Conservation (phyloP, 2,113 vertebrate genomes). For the Romanogobio albipinnatus region DNA sequence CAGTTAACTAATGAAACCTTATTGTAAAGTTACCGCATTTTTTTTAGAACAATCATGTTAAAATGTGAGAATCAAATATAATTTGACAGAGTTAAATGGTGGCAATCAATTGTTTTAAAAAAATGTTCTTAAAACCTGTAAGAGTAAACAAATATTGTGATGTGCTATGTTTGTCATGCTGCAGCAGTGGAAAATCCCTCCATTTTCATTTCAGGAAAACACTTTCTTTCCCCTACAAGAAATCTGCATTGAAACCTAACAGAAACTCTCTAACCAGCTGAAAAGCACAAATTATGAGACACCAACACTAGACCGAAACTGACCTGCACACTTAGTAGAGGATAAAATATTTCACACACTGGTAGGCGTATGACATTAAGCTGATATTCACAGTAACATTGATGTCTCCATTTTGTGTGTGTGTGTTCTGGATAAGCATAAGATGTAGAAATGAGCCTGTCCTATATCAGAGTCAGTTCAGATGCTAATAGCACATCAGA, state of each 20-base stretch:
- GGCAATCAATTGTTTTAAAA: too few species aligned
- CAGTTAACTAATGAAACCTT: too few species aligned
- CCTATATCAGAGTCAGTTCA: slow-evolving; percentile 68
- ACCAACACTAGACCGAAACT: neutral
- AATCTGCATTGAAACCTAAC: neutral
- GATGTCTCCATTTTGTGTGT: slow-evolving; percentile 7
- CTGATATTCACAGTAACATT: slow-evolving; percentile 11
- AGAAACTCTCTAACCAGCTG: neutral
- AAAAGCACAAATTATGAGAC: neutral
- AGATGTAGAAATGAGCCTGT: slow-evolving; percentile 63
- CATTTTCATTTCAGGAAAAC: neutral
- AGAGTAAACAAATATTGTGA: neutral
- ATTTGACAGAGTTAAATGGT: too few species aligned
- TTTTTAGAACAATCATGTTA: neutral
- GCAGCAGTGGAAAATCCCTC: neutral
- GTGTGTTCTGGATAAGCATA: neutral
- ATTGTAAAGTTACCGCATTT: neutral
- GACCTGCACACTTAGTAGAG: neutral
- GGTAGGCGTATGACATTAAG: neutral
- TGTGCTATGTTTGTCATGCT: neutral
- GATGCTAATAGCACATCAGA: slow-evolving; percentile 82
- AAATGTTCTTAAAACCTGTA: neutral
- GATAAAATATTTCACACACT: neutral
- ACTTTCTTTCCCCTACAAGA: neutral
- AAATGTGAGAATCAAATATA: neutral